phyloP scores from a whole-genome alignment of 2,797 vertebrate genomes.

The Hemibagrus guttatus region DNA sequence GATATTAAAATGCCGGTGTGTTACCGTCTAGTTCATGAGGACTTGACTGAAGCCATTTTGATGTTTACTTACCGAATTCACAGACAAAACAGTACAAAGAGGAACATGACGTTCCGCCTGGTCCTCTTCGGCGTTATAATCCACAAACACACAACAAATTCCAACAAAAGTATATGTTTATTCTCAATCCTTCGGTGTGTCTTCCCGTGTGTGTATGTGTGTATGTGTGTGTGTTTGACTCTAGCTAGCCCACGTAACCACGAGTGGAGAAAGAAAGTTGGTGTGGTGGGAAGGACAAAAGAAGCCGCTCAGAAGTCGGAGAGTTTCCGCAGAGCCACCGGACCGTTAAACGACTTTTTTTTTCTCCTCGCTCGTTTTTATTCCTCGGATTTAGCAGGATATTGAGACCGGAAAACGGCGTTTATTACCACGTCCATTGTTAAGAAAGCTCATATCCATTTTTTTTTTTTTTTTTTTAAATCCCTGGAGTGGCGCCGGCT shows the following conservation, averaged over 20 bases:
- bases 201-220: not conserved
- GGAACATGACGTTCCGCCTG: not conserved
- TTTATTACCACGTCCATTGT: conserved; percentile 1
- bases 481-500: conserved; percentile 1
- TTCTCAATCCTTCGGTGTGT: conserved; percentile 4
- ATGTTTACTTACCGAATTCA: conserved; percentile 46
- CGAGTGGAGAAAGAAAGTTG: conserved; percentile 42
- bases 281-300: conserved; percentile 14
- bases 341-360: not conserved
- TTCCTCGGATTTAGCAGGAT: conserved; percentile 11
- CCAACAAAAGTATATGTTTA: not conserved
- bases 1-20: not conserved
- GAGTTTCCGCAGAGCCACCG: conserved; percentile 12
- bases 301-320: conserved; percentile 2
- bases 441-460: conserved; percentile 39
- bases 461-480: not conserved
- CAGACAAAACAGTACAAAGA: not conserved
- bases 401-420: not conserved
- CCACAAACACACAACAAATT: conserved; percentile 40
- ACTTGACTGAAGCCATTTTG: conserved; percentile 3
- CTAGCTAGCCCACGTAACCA: conserved; percentile 17
- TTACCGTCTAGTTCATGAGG: not conserved
- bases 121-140: conserved; percentile 40
- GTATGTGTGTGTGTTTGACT: not conserved
- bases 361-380: not conserved